A percentile compares a stretch with the other conserved stretches of the same genome.
Evolutionary conservation across 1,140 invertebrate genomes (phyloP).

Genomic region (Pseudobourletiella spinata): DNA sequence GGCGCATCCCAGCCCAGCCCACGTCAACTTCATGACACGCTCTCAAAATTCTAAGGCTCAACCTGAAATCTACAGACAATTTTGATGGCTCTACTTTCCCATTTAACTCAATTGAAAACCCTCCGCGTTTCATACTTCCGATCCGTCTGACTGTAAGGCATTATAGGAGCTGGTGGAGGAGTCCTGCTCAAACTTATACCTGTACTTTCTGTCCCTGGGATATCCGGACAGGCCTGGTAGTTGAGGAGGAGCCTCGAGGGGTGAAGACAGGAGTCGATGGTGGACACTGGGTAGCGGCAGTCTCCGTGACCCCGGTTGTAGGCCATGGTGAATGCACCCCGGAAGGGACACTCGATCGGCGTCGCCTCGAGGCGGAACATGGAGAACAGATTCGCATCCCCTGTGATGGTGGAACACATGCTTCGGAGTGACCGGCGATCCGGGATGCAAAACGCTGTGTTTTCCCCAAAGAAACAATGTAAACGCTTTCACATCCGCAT

Average conservation of each 20-base stretch:
- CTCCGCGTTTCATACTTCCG: too few relatives aligned
- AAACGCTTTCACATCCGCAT: neutral
- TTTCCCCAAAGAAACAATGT: constrained; percentile 39
- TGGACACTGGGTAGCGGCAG: constrained; percentile 62
- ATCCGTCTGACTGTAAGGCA: too few relatives aligned
- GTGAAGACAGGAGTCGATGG: constrained; percentile 71
- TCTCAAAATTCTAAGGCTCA: too few relatives aligned
- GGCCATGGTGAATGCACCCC: constrained; percentile 68
- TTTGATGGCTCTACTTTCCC: too few relatives aligned
- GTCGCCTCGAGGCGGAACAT: constrained; percentile 75
- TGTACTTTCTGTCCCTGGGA: constrained; percentile 57
- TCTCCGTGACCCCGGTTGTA: constrained; percentile 70
- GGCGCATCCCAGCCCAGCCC: too few relatives aligned
- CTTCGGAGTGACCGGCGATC: constrained; percentile 62
- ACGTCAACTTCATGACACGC: too few relatives aligned
- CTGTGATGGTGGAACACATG: constrained; percentile 73
- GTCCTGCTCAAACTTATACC: too few relatives aligned
- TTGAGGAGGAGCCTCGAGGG: constrained; percentile 62
- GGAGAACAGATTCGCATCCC: constrained; percentile 74
- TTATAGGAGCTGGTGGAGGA: too few relatives aligned
- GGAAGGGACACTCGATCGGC: constrained; percentile 71
- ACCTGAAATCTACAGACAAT: too few relatives aligned
- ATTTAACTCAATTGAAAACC: too few relatives aligned
- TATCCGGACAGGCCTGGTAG: constrained; percentile 85
- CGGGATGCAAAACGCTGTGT: constrained; percentile 65